Conservation (phyloP, 2,113 vertebrate genomes). For the Amblyopsis rosae region DNA sequence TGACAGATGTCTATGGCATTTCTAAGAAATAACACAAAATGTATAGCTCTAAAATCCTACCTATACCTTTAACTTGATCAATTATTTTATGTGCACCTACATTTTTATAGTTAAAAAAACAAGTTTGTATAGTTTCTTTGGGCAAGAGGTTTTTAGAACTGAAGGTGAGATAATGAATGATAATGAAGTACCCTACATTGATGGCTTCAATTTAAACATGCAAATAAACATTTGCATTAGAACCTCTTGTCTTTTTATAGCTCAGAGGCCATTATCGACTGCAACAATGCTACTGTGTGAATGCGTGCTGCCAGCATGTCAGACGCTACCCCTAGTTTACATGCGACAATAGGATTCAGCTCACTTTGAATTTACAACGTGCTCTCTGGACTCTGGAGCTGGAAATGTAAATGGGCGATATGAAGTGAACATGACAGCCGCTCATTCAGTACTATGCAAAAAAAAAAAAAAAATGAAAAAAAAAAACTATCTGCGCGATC, state of each 20-base stretch:
- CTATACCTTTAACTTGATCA: no score
- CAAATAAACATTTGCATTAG: no score
- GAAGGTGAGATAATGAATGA: no score
- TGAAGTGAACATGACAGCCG: constrained; percentile 46
- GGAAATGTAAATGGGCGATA: constrained; percentile 39
- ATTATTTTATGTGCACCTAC: no score
- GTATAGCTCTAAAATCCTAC: no score
- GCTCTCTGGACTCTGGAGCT: constrained; percentile 1
- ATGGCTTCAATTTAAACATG: no score
- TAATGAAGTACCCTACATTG: no score
- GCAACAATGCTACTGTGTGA: constrained; percentile 49
- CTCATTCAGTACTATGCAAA: constrained; percentile 54
- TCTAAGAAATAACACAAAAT: no score
- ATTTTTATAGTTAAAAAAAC: no score
- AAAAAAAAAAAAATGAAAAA: constrained; percentile 35
- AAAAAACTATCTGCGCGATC: constrained; percentile 33
- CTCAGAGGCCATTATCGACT: constrained; percentile 1
- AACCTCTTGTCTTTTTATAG: constrained; percentile 9
- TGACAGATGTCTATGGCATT: no score
- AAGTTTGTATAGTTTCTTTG: no score
- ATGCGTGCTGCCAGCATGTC: constrained; percentile 25
- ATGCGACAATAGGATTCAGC: constrained; percentile 40
- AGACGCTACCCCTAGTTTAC: constrained; percentile 42
- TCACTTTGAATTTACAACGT: constrained; percentile 56
- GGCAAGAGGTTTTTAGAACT: no score